Evolutionary conservation across 1,140 invertebrate genomes (phyloP).

Genomic region (Leptoteleia sp.): DNA sequence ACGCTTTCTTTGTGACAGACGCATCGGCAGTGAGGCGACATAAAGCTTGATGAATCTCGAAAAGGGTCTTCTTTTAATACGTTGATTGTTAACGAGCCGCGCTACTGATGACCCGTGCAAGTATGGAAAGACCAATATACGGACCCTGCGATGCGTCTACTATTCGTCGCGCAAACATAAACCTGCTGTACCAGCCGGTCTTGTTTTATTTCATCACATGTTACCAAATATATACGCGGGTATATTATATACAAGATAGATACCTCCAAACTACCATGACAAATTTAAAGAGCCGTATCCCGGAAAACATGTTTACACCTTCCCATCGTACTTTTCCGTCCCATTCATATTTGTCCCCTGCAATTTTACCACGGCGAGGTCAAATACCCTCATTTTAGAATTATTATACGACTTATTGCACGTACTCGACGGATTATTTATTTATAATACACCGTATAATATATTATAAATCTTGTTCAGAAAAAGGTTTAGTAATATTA

Average conservation of each 20-base stretch:
- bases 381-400: too few species aligned
- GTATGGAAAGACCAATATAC: conserved; percentile 32
- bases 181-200: conserved; percentile 68
- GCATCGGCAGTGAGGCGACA: conserved; percentile 9
- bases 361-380: too few species aligned
- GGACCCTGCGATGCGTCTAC: conserved; percentile 50
- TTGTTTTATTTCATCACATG: conserved; percentile 75
- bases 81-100: conserved; percentile 47
- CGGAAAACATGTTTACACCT: too few species aligned
- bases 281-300: conserved; percentile 74
- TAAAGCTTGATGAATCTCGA: conserved; percentile 12
- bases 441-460: too few species aligned
- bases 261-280: conserved; percentile 29
- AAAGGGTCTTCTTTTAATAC: conserved; percentile 45
- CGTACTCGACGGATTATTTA: too few species aligned
- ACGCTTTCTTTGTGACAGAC: conserved; percentile 10
- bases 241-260: conserved; percentile 36
- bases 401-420: too few species aligned
- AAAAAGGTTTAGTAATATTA: too few species aligned
- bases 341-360: too few species aligned
- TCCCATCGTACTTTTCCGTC: too few species aligned
- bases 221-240: conserved; percentile 47
- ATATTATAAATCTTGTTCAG: too few species aligned
- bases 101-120: conserved; percentile 41
- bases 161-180: conserved; percentile 71